phyloP scores from a whole-genome alignment of 1,140 invertebrate genomes.

The Eriosoma lanigerum region DNA sequence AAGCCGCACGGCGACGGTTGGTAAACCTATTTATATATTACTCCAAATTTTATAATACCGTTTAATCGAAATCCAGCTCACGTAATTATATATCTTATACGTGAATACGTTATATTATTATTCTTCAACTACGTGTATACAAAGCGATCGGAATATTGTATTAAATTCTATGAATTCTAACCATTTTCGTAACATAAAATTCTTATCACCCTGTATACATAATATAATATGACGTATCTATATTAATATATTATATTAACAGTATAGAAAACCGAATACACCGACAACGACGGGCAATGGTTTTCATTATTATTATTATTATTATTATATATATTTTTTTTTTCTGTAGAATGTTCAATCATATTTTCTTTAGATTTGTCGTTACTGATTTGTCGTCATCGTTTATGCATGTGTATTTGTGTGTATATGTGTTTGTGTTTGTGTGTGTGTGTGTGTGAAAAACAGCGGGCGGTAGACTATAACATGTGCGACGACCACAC shows the following conservation, averaged over 20 bases:
- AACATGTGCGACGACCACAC: constrained; percentile 8
- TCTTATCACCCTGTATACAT: neutral
- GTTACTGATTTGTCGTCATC: constrained; percentile 33
- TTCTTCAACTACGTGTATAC: too few species aligned
- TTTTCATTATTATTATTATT: neutral
- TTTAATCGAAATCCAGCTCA: constrained; percentile 24
- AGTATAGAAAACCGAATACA: neutral
- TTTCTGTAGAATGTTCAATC: neutral
- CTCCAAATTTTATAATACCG: neutral
- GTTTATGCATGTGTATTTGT: neutral
- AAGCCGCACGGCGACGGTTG: neutral
- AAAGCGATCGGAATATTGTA: too few species aligned
- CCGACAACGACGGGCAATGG: too few species aligned
- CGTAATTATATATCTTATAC: neutral
- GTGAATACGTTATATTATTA: too few species aligned
- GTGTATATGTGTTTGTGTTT: neutral
- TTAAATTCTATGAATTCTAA: too few species aligned
- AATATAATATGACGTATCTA: neutral
- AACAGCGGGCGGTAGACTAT: constrained; percentile 11
- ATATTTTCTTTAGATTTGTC: neutral
- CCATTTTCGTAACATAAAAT: too few species aligned
- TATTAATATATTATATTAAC: neutral
- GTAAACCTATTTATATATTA: neutral
- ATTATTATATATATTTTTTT: too few species aligned
- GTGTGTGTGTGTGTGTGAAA: neutral